phyloP scores from a whole-genome alignment of 2,797 vertebrate species.

The Anguilla pacifica region DNA sequence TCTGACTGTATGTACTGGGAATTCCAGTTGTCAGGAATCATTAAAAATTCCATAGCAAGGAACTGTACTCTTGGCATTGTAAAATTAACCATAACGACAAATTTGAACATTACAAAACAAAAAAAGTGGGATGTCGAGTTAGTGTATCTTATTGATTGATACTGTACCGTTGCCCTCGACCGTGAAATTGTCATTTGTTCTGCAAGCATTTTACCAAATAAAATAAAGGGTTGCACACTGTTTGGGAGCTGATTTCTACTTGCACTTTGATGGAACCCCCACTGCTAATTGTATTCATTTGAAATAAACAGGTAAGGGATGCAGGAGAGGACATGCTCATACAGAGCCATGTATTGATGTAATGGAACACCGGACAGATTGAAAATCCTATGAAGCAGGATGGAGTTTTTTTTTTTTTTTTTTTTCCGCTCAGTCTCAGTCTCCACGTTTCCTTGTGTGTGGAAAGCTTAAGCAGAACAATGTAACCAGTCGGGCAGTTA shows the following conservation, averaged over 20 bases:
- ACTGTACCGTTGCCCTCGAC: constrained; percentile 68
- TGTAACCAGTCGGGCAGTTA: constrained; percentile 71
- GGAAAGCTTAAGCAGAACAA: constrained; percentile 62
- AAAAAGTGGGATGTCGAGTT: constrained; percentile 63
- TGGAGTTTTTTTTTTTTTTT: constrained; percentile 34
- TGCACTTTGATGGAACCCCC: constrained; percentile 67
- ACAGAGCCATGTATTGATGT: constrained; percentile 40
- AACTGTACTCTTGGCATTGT: constrained; percentile 50
- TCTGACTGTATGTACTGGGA: constrained; percentile 43
- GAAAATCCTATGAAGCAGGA: constrained; percentile 41
- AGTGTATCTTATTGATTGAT: constrained; percentile 70
- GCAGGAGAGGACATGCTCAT: constrained; percentile 49
- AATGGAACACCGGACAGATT: constrained; percentile 46
- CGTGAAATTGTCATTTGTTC: constrained; percentile 79
- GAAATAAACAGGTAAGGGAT: constrained; percentile 55
- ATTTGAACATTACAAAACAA: constrained; percentile 65
- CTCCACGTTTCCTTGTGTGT: constrained; percentile 25
- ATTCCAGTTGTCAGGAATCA: constrained; percentile 48
- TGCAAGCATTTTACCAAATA: constrained; percentile 74
- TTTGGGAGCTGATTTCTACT: constrained; percentile 63
- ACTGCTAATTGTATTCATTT: constrained; percentile 71
- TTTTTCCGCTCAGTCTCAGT: constrained; percentile 41
- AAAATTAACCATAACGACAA: constrained; percentile 66
- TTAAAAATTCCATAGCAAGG: constrained; percentile 43
- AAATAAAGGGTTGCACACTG: constrained; percentile 62